Base-by-base conservation (phyloP, 2,113 vertebrate genomes). In the Pluvialis apricaria region DNA sequence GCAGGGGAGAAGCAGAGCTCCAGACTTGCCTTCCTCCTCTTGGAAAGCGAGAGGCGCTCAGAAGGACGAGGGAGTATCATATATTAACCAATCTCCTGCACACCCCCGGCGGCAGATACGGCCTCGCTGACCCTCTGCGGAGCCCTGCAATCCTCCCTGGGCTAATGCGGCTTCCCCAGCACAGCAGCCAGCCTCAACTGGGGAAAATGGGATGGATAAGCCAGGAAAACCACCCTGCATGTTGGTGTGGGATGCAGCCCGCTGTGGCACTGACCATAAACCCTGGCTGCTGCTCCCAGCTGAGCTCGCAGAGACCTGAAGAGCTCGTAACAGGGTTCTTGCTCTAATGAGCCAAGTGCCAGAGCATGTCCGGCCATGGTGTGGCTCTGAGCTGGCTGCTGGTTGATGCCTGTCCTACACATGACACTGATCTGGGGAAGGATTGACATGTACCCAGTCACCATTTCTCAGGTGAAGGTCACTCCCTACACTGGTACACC, bases 21-120 rank as follows among this genome's bases (percentile, higher is more conserved):
- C 81, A 58, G 77, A n/a, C 45, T 71, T 18, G 15, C 64, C 78
- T 82, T 76, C 34, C 70, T 75, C 42, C 42, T 72, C 84, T 40
- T 82, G 70, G 87, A 91, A 95, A 64, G 57, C 0, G 0, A 89
- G 89, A 89, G 65, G 61, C 22, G 1, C 73, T 61, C 8, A 0
- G 57, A 77, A 96, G 69, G 83, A 89, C 2, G 5, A 55, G 93
- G 86, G 76, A 79, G 52, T 83, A 94, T 71, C 66, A 8, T 16
- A 0, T 52, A 77, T 57, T 77, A 77, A 52, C 81, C 64, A 77
- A 21, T 22, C 42, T 61, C 80, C 62, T 0, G 4, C 54, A 29
- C 0, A 3, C 5, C 71, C 55, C 38, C 0, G 0, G 49, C 22
- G 8, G 77, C 1, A 0, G 76, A 47, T 2, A 1, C 0, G 0